A percentile compares a stretch with the other conserved stretches of the same genome.
These are phyloP conservation scores for Xerus rutilus DNA, from an alignment of 2,797 vertebrate species.

Conservation along the genomic window DNA sequence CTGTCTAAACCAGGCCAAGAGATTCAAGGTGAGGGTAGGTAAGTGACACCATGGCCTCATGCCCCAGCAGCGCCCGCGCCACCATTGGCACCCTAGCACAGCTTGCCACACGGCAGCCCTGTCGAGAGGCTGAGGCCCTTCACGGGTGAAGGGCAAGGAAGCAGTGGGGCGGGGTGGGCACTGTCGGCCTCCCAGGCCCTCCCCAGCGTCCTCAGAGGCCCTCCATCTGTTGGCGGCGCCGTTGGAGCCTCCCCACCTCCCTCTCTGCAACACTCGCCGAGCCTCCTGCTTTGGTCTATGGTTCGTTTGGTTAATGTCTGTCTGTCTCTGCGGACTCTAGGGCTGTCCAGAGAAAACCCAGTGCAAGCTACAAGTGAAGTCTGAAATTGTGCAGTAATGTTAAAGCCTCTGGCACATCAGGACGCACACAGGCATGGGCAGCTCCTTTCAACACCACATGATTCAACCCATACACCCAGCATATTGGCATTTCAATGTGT, in stretches of 20 bases:
- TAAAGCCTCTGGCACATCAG: not conserved
- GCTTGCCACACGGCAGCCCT: too few relatives aligned
- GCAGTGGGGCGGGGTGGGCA: too few relatives aligned
- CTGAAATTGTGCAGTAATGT: not conserved
- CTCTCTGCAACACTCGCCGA: not conserved
- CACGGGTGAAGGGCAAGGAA: not conserved
- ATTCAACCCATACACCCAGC: fast-evolving
- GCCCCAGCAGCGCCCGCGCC: not conserved
- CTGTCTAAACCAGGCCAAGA: slow-evolving; percentile 92
- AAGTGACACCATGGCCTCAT: slow-evolving; percentile 66
- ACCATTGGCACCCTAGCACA: too few relatives aligned
- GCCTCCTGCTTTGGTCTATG: not conserved
- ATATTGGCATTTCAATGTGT: not conserved
- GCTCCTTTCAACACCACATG: not conserved
- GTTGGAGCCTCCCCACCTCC: not conserved
- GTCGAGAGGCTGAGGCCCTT: not conserved
- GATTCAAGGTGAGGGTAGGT: slow-evolving; percentile 93
- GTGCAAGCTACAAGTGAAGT: fast-evolving
- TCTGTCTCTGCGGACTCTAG: not conserved
- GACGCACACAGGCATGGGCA: not conserved
- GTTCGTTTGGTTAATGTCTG: fast-evolving
- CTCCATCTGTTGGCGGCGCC: too few relatives aligned
- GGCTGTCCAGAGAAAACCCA: not conserved
- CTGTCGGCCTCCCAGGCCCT: too few relatives aligned
- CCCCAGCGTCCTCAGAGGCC: too few relatives aligned